Base-by-base conservation (phyloP, 2,888 invertebrate species). In the Dasypogon diadema region DNA sequence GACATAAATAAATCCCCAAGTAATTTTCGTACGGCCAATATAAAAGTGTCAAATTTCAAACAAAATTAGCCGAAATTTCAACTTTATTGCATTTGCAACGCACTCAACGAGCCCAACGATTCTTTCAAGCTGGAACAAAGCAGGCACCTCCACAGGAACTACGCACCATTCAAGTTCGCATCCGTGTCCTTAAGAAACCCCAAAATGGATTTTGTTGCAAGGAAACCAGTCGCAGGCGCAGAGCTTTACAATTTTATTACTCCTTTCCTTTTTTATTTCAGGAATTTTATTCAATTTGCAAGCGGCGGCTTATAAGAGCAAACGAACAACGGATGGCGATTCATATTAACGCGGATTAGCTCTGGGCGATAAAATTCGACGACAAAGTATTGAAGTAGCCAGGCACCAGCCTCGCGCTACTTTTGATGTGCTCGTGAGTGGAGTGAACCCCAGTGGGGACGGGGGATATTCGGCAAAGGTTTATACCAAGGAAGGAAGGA, bases 21-120 rank as follows among this genome's bases (percentile, higher is more conserved):
- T 65, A 48, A 46, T 65, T 48, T 42, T 34, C 46, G 18, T 46
- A 48, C 48, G 65, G 42, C 18, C 46, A 34, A 60, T 60, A 21
- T 68, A 70, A 70, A 70, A 73, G 72, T 73, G 56, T 73, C 72
- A 34, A 73, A 73, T 73, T 73, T 73, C 72, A 73, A 73, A 73
- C 37, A 21, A 56, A 73, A 73, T 56, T 37, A 12, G 22, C 72
- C 72, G 72, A 73, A 73, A 73, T 56, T 73, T 54, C 22, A 56
- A 3, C 14, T 73, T 65, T 73, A 73, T 22, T 56, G 51, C 8
- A 21, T 56, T 22, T 56, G 51, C 8, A 21, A 34, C 37, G 60
- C 60, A 60, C n/a, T n/a, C n/a, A n/a, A n/a, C 60, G 60, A 60
- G 60, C 70, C 54, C 10, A 24, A 56, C 22, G n/a, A 60, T 8